Evolutionary conservation across 2,888 invertebrate species (phyloP), one percentile per base, ranked within the genome.

Genomic region (Calephelis perditalis): DNA sequence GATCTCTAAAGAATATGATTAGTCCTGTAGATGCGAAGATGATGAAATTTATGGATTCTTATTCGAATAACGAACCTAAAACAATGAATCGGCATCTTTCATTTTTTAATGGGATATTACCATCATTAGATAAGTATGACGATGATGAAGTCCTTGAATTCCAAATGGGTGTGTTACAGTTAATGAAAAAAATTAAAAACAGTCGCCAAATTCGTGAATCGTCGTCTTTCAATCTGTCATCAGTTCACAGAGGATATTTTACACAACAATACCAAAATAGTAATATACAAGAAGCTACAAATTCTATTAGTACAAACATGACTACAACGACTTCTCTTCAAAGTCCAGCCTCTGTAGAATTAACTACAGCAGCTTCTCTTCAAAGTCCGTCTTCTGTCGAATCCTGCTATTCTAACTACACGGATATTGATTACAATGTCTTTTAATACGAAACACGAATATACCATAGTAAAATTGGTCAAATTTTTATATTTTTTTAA

Each of bases 111-210:
- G 37, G 37, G 7, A 37, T 37, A 37, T 37, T 37, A 37, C 37
- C 37, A 37, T 47, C 47, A 15, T 15, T 47, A 47, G 5, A 47
- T 47, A 47, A 15, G 47, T 47, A 47, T 47, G 15, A 15, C 65
- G 69, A 71, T 61, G 63, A 70, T 68, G 69, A 71, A 69, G 69
- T 70, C 49, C 67, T 72, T 7, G 68, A 70, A 66, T 70, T 71
- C 49, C 61, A 62, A 63, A 57, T 62, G 67, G 70, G 69, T 52
- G 71, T 69, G 61, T 12, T 71, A 63, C 69, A 71, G 12, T 47
- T 47, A 47, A 47, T 47, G 47, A 47, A 47, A 47, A 47, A 47
- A 47, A 47, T 45, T 47, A 63, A 57, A 57, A 60, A 57, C 63
- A 15, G 15, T 59, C 56, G 56, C 57, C 55, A 63, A 58, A 62